Percentiles rank a stretch among this genome's conserved stretches.
Conservation (phyloP, 2,888 invertebrate genomes). For the Andrena chrysosceles region DNA sequence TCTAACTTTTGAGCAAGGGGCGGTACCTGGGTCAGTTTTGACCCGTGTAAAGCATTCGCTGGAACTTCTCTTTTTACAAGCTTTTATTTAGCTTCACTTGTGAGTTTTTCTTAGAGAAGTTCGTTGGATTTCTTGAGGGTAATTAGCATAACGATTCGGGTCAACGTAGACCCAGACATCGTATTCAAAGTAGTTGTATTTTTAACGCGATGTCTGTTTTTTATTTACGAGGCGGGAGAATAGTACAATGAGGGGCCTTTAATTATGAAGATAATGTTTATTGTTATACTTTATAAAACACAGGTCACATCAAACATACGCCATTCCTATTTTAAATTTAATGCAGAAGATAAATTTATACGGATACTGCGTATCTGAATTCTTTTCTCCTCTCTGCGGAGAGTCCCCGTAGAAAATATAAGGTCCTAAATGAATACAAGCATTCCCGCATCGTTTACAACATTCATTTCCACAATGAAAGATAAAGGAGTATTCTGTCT, state of each 20-base stretch:
- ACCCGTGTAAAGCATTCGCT: too few species aligned
- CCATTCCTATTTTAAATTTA: conserved; percentile 55
- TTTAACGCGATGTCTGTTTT: too few species aligned
- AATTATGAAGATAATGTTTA: conserved; percentile 64
- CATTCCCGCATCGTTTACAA: conserved; percentile 48
- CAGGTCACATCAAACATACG: conserved; percentile 66
- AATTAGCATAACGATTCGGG: too few species aligned
- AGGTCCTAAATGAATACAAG: conserved; percentile 61
- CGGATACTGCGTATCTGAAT: conserved; percentile 26
- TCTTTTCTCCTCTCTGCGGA: conserved; percentile 15
- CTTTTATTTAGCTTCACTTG: too few species aligned
- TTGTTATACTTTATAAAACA: conserved; percentile 65
- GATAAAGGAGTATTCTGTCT: conserved; percentile 42
- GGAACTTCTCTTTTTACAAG: too few species aligned
- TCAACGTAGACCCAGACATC: too few species aligned
- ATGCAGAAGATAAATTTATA: conserved; percentile 50
- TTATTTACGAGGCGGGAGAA: too few species aligned
- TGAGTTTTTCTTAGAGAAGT: too few species aligned
- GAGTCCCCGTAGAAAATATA: conserved; percentile 64
- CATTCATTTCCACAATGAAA: conserved; percentile 54
- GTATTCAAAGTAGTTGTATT: too few species aligned
- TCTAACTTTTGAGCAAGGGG: too few species aligned
- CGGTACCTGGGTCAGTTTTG: too few species aligned
- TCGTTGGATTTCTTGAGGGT: too few species aligned
- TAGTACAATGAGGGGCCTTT: neutral